phyloP scores from a whole-genome alignment of 2,888 invertebrate species.

The Therioaphis trifolii region DNA sequence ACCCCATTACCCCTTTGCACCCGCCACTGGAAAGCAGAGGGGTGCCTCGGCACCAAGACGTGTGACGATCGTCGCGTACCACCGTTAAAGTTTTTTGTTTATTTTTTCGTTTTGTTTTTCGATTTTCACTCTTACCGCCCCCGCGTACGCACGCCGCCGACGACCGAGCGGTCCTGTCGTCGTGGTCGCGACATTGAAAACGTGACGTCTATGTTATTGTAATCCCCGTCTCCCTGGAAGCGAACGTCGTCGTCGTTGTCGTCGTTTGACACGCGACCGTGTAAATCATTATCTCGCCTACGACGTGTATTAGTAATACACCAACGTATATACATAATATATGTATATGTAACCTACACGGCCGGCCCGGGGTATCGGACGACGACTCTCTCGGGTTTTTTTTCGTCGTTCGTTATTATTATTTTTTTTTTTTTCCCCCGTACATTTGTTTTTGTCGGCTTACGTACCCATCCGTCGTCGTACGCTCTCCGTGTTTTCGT shows the following conservation, averaged over 20 bases:
- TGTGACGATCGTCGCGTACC: conserved; percentile 30
- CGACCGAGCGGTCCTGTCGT: background rate
- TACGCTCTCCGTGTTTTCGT: conserved; percentile 15
- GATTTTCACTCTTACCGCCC: background rate
- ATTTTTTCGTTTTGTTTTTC: background rate
- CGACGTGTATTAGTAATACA: background rate
- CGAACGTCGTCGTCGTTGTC: background rate
- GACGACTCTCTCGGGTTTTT: background rate
- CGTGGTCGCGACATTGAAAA: background rate
- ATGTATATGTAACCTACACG: too few relatives aligned
- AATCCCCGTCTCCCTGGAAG: too few relatives aligned
- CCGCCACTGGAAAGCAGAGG: too few relatives aligned
- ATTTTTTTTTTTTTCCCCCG: background rate
- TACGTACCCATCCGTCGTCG: background rate
- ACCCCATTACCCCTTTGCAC: too few relatives aligned
- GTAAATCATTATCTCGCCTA: too few relatives aligned
- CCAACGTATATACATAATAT: too few relatives aligned
- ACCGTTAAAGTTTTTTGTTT: conserved; percentile 41
- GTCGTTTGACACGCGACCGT: background rate
- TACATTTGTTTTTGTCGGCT: conserved; percentile 31
- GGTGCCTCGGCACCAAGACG: background rate
- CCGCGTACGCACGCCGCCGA: background rate
- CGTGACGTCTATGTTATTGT: too few relatives aligned
- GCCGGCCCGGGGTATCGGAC: background rate
- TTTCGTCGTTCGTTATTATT: background rate